phyloP scores from a whole-genome alignment of 2,113 vertebrate genomes.

The Odocoileus hemionus region DNA sequence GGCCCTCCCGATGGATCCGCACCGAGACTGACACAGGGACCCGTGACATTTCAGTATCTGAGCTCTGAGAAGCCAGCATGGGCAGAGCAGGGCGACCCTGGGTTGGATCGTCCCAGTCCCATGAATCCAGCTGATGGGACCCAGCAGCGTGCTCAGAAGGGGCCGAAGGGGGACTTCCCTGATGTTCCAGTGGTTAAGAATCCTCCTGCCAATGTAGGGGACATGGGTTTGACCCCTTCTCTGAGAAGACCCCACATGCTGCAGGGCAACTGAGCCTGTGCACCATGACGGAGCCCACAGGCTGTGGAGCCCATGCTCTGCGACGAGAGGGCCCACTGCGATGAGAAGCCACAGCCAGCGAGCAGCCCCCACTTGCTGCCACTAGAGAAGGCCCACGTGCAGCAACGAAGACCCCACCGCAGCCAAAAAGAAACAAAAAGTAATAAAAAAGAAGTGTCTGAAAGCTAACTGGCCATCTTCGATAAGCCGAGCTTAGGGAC shows the following conservation, averaged over 20 bases:
- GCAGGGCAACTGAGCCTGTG: background rate
- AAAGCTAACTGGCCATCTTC: background rate
- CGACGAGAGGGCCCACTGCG: background rate
- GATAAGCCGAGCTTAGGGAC: background rate
- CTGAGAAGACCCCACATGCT: background rate
- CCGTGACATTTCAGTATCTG: fast-evolving
- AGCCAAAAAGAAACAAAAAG: background rate
- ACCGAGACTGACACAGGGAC: background rate
- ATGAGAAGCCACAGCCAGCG: background rate
- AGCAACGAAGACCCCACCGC: background rate
- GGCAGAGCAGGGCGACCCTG: background rate
- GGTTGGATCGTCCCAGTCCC: background rate
- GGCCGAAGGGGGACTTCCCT: background rate
- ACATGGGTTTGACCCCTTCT: fast-evolving
- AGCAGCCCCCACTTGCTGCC: background rate
- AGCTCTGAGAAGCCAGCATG: background rate
- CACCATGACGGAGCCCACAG: fast-evolving
- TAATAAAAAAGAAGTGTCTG: background rate
- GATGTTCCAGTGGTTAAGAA: background rate
- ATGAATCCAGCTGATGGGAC: background rate
- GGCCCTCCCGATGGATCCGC: background rate
- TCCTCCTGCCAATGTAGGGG: background rate
- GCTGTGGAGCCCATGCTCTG: background rate
- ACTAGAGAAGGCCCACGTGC: background rate
- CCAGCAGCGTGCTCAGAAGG: background rate